phyloP scores from a whole-genome alignment of 2,888 invertebrate genomes.

The Caenorhabditis afra region DNA sequence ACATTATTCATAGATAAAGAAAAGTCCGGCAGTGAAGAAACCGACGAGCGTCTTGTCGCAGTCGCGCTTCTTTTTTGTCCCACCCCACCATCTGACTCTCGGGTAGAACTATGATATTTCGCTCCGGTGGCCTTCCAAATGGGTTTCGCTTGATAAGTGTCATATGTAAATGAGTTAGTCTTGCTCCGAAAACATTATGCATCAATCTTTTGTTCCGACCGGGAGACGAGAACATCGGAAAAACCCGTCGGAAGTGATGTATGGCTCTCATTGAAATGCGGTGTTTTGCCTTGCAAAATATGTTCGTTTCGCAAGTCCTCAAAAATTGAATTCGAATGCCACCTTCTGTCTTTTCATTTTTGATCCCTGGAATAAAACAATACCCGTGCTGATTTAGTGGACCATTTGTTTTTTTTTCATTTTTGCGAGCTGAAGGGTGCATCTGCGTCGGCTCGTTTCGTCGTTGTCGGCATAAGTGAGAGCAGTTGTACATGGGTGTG shows the following conservation, averaged over 20 bases:
- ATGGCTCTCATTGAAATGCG: slow-evolving; percentile 13
- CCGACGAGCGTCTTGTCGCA: slow-evolving; percentile 28
- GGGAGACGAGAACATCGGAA: slow-evolving; percentile 16
- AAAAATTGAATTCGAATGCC: not conserved
- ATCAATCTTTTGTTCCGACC: slow-evolving; percentile 37
- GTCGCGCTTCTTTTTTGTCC: not conserved
- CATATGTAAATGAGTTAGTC: not conserved
- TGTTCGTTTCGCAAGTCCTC: not conserved
- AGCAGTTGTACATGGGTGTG: slow-evolving; percentile 50
- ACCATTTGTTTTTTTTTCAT: too few species aligned
- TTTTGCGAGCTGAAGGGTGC: slow-evolving; percentile 4
- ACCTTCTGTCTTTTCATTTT: not conserved
- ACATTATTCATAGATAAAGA: slow-evolving; percentile 59
- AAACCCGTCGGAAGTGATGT: slow-evolving; percentile 38
- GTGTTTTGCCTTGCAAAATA: not conserved
- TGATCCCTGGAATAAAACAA: not conserved
- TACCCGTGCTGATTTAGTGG: too few species aligned
- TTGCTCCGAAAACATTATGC: slow-evolving; percentile 37
- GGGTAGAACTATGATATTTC: slow-evolving; percentile 1
- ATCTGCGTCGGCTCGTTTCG: slow-evolving; percentile 49
- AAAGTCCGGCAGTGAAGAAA: slow-evolving; percentile 41
- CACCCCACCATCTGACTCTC: slow-evolving; percentile 22
- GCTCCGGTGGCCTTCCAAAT: slow-evolving; percentile 24
- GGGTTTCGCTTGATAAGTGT: not conserved
- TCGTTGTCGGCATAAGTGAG: slow-evolving; percentile 28